Percentiles rank a stretch among this genome's conserved stretches.
phyloP scores from a whole-genome alignment of 2,888 invertebrate species.

The Drosophila neonasuta region DNA sequence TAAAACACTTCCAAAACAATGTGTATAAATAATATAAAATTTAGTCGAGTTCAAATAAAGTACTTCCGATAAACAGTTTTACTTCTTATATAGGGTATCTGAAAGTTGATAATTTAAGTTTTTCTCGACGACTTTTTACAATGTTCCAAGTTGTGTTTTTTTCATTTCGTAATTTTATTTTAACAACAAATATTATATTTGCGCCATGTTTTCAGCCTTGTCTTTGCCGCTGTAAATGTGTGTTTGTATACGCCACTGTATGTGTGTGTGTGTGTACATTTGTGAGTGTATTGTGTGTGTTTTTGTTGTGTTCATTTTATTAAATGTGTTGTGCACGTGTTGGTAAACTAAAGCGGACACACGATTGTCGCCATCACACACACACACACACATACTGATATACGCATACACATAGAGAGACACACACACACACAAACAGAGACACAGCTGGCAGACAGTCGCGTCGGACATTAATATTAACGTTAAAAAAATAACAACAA shows the following conservation, averaged over 20 bases:
- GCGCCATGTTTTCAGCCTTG: slow-evolving; percentile 55
- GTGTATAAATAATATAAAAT: background rate
- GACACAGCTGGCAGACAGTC: slow-evolving; percentile 60
- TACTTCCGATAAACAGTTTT: background rate
- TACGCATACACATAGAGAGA: slow-evolving; percentile 21
- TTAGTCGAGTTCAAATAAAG: too few species aligned
- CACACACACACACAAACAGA: slow-evolving; percentile 7
- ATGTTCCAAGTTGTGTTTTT: slow-evolving; percentile 42
- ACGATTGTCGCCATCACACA: slow-evolving; percentile 32
- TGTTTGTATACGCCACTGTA: slow-evolving; percentile 17
- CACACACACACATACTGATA: slow-evolving; percentile 11
- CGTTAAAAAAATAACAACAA: slow-evolving; percentile 55
- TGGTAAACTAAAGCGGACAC: slow-evolving; percentile 60
- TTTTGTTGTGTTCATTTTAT: slow-evolving; percentile 48
- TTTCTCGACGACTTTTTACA: slow-evolving; percentile 18
- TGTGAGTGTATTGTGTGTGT: slow-evolving; percentile 29
- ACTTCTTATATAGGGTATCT: slow-evolving; percentile 30
- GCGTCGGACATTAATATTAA: slow-evolving; percentile 73
- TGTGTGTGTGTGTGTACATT: slow-evolving; percentile 15
- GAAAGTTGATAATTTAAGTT: background rate
- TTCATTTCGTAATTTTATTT: slow-evolving; percentile 57
- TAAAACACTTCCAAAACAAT: background rate
- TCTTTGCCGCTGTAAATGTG: slow-evolving; percentile 16
- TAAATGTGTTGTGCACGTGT: slow-evolving; percentile 74
- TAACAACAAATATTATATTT: slow-evolving; percentile 68